Percentiles rank a stretch among this genome's conserved stretches.
Conservation (phyloP, 2,888 invertebrate species). For the Drosophila nigritarsus region DNA sequence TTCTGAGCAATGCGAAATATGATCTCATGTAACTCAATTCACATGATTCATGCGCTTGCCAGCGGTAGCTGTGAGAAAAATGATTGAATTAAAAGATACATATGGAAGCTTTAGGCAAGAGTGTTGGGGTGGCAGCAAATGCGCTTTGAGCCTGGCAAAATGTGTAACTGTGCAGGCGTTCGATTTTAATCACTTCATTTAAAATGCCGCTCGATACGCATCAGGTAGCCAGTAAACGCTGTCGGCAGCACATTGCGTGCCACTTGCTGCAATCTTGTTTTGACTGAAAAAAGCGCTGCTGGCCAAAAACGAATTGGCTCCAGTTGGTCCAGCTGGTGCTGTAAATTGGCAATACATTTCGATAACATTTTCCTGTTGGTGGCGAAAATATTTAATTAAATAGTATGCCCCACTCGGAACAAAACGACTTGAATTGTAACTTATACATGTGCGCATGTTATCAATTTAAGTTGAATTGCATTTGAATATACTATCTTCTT, state of each 20-base stretch:
- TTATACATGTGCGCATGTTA: slow-evolving; percentile 29
- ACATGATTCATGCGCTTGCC: slow-evolving; percentile 58
- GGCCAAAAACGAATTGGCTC: slow-evolving; percentile 66
- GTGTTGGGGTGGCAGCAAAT: not conserved
- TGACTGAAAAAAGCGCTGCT: slow-evolving; percentile 66
- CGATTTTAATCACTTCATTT: slow-evolving; percentile 83
- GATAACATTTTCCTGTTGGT: slow-evolving; percentile 53
- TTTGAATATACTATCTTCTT: slow-evolving; percentile 7
- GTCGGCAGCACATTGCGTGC: slow-evolving; percentile 64
- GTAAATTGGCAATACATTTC: slow-evolving; percentile 58
- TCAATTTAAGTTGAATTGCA: slow-evolving; percentile 45
- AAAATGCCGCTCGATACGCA: slow-evolving; percentile 80
- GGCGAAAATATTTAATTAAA: slow-evolving; percentile 74
- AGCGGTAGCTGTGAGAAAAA: slow-evolving; percentile 73
- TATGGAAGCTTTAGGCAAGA: slow-evolving; percentile 13
- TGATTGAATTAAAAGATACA: slow-evolving; percentile 74
- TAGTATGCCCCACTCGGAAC: slow-evolving; percentile 48
- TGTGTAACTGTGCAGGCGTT: slow-evolving; percentile 76
- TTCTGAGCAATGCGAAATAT: slow-evolving; percentile 52
- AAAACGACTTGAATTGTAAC: slow-evolving; percentile 18
- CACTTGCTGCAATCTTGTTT: slow-evolving; percentile 78
- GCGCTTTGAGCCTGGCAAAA: slow-evolving; percentile 48
- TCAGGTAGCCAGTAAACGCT: slow-evolving; percentile 60
- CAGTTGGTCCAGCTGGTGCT: slow-evolving; percentile 36
- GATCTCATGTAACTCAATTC: slow-evolving; percentile 76